A percentile compares a stretch with the other conserved stretches of the same genome.
These are phyloP conservation scores for Apostichopus californicus DNA, from an alignment of 35 echinoderm and acorn worm genomes.

Conservation along the genomic window DNA sequence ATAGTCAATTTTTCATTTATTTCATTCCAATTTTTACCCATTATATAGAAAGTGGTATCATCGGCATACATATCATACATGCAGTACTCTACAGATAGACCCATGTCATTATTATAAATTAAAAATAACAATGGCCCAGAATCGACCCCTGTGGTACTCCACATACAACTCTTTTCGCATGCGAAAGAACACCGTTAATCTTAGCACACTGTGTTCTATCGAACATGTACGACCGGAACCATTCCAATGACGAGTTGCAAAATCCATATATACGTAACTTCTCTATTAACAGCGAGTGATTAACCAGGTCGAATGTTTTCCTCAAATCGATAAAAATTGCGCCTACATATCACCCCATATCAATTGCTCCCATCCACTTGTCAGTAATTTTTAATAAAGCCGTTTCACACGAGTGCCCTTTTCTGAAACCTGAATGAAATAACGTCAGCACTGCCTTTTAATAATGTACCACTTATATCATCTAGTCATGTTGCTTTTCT, in stretches of 20 bases:
- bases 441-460: neutral
- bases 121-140: neutral
- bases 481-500: neutral
- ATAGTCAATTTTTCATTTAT: neutral
- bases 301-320: conserved; percentile 34
- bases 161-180: neutral
- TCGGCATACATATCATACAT: neutral
- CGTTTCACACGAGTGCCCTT: conserved; percentile 42
- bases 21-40: neutral
- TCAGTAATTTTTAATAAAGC: conserved; percentile 27
- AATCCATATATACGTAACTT: neutral
- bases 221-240: conserved; percentile 13
- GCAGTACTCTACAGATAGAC: neutral
- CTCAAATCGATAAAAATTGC: neutral
- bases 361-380: conserved; percentile 18
- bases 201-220: neutral
- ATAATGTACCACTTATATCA: neutral
- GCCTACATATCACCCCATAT: neutral
- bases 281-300: conserved; percentile 24
- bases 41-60: neutral
- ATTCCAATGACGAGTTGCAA: neutral
- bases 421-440: conserved; percentile 22
- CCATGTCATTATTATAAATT: neutral
- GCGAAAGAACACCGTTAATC: neutral
- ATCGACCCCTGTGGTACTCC: neutral